Conservation (phyloP, 2,797 vertebrate genomes). For the Diplodus sargus region DNA sequence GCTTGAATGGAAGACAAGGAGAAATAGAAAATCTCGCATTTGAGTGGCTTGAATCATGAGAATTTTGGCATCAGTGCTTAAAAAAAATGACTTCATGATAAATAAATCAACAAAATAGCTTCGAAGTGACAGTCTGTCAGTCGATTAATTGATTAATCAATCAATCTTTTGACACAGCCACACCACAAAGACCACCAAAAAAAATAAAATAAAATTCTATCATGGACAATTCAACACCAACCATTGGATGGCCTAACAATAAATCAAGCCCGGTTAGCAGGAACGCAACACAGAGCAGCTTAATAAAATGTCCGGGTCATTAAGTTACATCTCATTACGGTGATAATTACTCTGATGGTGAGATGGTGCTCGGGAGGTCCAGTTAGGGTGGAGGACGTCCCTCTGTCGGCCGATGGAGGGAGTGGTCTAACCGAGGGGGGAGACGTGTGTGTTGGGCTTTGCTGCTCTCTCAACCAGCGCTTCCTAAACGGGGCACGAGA, state of each 20-base stretch:
- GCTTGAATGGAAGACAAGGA: no score
- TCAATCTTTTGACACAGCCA: not conserved
- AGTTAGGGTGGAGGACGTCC: slow-evolving; percentile 58
- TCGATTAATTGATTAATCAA: not conserved
- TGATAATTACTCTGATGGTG: slow-evolving; percentile 20
- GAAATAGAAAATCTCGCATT: no score
- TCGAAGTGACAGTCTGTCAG: not conserved
- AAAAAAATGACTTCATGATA: no score
- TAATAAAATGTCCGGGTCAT: slow-evolving; percentile 13
- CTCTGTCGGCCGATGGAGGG: slow-evolving; percentile 68
- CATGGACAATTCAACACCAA: not conserved
- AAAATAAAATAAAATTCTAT: not conserved
- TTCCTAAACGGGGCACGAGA: slow-evolving; percentile 44
- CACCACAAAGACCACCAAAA: not conserved
- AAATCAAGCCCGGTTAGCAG: slow-evolving; percentile 10
- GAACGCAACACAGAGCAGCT: not conserved
- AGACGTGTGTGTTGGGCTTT: slow-evolving; percentile 30
- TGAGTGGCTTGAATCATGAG: no score
- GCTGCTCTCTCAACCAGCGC: slow-evolving; percentile 64
- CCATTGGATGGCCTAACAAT: not conserved
- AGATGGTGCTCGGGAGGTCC: slow-evolving; percentile 27
- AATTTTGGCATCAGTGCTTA: no score
- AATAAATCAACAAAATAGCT: not conserved
- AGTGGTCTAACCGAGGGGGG: slow-evolving; percentile 63
- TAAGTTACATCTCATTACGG: not conserved